Base-by-base conservation (phyloP, 2,888 invertebrate genomes). In the Meiosimyza decipiens region DNA sequence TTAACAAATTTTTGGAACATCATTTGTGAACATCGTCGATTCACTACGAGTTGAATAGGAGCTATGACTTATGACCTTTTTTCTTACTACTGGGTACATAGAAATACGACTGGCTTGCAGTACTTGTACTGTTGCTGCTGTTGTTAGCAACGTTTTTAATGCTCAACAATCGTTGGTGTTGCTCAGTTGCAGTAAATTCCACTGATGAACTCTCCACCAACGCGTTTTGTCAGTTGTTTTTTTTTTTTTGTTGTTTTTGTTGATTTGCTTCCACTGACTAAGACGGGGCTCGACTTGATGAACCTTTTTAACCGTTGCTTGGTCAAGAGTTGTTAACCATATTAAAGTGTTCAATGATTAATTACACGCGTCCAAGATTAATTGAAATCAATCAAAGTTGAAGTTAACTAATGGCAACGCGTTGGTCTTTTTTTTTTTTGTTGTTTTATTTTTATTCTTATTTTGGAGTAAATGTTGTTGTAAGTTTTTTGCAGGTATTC, bases 371-470 rank as follows among this genome's bases (percentile, higher is more conserved):
- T 82, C 83, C 82, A 85, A 86, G 86, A 86, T 86, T 86, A 86
- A 86, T 86, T 86, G 85, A 85, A 86, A 85, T 86, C 86, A 86
- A 86, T 86, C 86, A 86, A 85, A 86, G 82, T 82, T 85, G 86
- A 86, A 86, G 86, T 85, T 86, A 86, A 86, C 86, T 86, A 86
- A 86, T 86, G 86, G 85, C 85, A 82, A 83, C 83, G 82, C 82
- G 84, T 84, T 84, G 83, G 82, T 84, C 82, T 82, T 80, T 62
- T 66, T 57, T 71, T 40, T 49, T 71, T 49, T 71, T 66, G 57
- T 40, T 49, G 72, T 22, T 22, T 66, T 62, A 28, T 57, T 67
- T 65, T 59, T 69, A 71, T 54, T 59, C 71, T 60, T 64, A 57
- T 33, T n/a, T 64, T 73, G 64, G 47, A 33, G 59, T 49, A 66